phyloP scores from a whole-genome alignment of 2,113 vertebrate species.

The Formicarius rufipectus region DNA sequence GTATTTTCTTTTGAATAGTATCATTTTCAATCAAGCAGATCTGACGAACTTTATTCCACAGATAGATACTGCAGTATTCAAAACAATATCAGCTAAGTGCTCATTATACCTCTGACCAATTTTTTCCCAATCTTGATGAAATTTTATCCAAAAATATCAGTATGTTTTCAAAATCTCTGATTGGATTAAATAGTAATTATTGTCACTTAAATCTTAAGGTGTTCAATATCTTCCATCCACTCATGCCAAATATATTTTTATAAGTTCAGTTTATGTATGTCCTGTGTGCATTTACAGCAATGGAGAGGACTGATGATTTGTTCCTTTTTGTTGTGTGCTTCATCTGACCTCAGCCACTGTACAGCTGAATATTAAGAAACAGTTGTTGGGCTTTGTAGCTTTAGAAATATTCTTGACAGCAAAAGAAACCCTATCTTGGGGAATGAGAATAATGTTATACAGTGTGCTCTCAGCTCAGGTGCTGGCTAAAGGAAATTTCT shows the following conservation, averaged over 20 bases:
- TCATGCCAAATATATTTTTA: background rate
- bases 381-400: background rate
- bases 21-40: background rate
- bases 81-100: background rate
- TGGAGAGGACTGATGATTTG: background rate
- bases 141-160: background rate
- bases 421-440: background rate
- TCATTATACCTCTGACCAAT: background rate
- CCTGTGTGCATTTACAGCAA: background rate
- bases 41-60: background rate
- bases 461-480: background rate
- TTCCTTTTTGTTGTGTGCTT: background rate
- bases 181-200: background rate
- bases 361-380: background rate
- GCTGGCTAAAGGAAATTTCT: background rate
- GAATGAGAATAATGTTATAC: background rate
- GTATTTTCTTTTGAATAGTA: background rate
- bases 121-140: background rate
- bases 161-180: background rate
- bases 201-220: background rate
- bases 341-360: background rate
- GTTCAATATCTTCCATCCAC: background rate
- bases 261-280: background rate
- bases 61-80: background rate
- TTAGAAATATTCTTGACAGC: background rate